A percentile compares a stretch with the other conserved stretches of the same genome.
Conservation (phyloP, 1,140 invertebrate species). For the Brachionus plicatilis region DNA sequence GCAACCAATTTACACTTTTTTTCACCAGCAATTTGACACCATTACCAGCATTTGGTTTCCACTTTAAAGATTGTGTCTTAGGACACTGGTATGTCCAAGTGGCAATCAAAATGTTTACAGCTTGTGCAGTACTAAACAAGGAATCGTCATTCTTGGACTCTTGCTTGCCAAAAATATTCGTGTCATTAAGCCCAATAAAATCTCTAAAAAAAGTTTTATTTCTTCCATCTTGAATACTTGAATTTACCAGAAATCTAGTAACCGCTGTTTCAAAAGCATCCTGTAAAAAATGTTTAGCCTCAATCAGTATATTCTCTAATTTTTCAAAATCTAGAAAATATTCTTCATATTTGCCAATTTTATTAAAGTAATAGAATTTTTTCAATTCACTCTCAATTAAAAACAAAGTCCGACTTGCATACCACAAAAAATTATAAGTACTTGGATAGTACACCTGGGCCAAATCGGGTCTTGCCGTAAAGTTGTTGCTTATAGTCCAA, state of each 20-base stretch:
- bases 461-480: constrained; percentile 46
- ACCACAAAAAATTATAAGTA: constrained; percentile 50
- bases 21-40: constrained; percentile 43
- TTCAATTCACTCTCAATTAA: constrained; percentile 41
- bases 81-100: constrained; percentile 45
- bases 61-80: constrained; percentile 30
- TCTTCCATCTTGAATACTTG: not conserved
- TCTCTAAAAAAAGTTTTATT: constrained; percentile 46
- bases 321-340: constrained; percentile 42
- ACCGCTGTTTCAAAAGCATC: not conserved
- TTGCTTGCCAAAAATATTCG: constrained; percentile 42
- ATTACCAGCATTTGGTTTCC: constrained; percentile 44
- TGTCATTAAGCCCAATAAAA: constrained; percentile 49
- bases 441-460: constrained; percentile 50
- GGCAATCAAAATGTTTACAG: constrained; percentile 44
- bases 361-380: not conserved
- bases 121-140: constrained; percentile 47
- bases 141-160: constrained; percentile 46
- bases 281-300: not conserved
- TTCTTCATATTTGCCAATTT: constrained; percentile 41
- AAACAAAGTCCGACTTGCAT: constrained; percentile 46
- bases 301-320: not conserved
- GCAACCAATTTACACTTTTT: constrained; percentile 44
- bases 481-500: constrained; percentile 46
- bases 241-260: not conserved